phyloP scores from a whole-genome alignment of 2,888 invertebrate species.

The Drosophila neonasuta region DNA sequence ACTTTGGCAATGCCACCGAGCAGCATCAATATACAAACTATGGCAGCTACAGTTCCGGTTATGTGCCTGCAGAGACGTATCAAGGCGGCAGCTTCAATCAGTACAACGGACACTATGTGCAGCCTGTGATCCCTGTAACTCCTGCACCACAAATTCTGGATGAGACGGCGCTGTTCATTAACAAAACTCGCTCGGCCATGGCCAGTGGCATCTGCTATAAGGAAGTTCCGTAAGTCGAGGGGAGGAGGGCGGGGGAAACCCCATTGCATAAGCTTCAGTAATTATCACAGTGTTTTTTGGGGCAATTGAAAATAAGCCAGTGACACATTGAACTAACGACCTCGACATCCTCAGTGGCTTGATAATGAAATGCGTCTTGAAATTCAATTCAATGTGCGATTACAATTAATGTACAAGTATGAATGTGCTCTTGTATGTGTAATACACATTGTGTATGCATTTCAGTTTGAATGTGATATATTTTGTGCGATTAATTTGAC shows the following conservation, averaged over 20 bases:
- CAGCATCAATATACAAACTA: conserved; percentile 27
- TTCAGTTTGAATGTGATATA: conserved; percentile 12
- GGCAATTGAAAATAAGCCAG: conserved; percentile 45
- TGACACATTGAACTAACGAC: conserved; percentile 64
- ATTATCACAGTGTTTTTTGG: conserved; percentile 35
- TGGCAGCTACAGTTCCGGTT: conserved; percentile 23
- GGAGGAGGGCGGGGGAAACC: not conserved
- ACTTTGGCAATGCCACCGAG: conserved; percentile 50
- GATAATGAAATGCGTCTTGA: conserved; percentile 65
- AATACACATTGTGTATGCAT: conserved; percentile 4
- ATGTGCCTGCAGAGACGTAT: conserved; percentile 71
- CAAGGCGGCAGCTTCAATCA: conserved; percentile 41
- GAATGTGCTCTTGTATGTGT: not conserved
- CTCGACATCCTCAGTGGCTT: conserved; percentile 65
- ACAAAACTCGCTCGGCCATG: conserved; percentile 80
- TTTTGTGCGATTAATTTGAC: not conserved
- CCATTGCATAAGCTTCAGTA: conserved; percentile 13
- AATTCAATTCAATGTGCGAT: conserved; percentile 10
- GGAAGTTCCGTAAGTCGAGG: conserved; percentile 80
- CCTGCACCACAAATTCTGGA: conserved; percentile 69
- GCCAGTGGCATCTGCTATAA: conserved; percentile 80
- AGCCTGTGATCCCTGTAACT: conserved; percentile 79
- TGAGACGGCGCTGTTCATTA: conserved; percentile 79
- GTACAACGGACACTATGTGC: conserved; percentile 55
- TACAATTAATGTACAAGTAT: not conserved